Base-by-base conservation (phyloP, 2,113 vertebrate species). In the Leucosticte australis region DNA sequence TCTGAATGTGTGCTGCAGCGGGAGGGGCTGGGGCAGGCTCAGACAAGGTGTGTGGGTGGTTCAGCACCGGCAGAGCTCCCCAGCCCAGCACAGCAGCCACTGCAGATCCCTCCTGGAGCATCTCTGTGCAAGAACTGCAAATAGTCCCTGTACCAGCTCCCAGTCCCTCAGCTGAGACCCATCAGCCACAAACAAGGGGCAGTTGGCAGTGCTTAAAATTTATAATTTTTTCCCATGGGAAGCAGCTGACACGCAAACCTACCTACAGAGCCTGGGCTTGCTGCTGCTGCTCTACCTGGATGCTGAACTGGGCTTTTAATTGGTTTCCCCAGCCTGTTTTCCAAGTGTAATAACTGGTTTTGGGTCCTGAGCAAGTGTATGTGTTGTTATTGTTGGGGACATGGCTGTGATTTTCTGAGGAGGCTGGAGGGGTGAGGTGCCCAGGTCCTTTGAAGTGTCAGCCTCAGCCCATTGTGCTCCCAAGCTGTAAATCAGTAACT, bases 161-260 rank as follows among this genome's bases (percentile, higher is more conserved):
- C 28, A 11, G 49, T 42, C 20, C 67, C 65, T 94, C 83, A 17
- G 55, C 89, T 49, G 70, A 39, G 87, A 67, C 87, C 91, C 59
- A 24, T 63, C 94, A 92, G 71, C 91, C 64, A 49, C 92, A 95
- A 86, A 93, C 79, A 80, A 87, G 85, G 91, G 94, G 88, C 69
- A 88, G 87, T 78, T 84, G 79, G 57, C 50, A 71, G 76, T 13
- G 69, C 83, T 94, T 89, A 95, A 92, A 91, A 80, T 92, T 47
- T 82, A 69, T 95, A 67, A 83, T 89, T 80, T 95, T 92, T 88
- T 94, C 94, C 94, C 88, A 53, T 70, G 91, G 96, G 95, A 95
- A 60, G 84, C 44, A 33, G 64, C 76, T 75, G 65, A 87, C 37
- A 31, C 42, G 46, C 82, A 92, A 87, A 80, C 64, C 67, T 94